A percentile compares a stretch with the other conserved stretches of the same genome.
phyloP scores from a whole-genome alignment of 2,888 invertebrate genomes.

The Graphium colonna region DNA sequence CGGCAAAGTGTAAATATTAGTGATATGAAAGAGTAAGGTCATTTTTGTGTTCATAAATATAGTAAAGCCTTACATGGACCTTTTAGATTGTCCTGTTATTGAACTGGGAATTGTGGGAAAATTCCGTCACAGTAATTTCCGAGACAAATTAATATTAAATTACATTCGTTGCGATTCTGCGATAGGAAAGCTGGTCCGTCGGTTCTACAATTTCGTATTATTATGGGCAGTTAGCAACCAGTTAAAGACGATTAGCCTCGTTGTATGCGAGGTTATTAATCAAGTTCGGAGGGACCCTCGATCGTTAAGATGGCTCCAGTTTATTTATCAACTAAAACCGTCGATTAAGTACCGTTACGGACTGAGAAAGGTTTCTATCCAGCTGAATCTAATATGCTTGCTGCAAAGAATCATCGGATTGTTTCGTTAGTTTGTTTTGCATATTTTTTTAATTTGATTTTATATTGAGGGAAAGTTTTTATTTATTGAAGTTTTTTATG shows the following conservation, averaged over 20 bases:
- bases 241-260: slow-evolving; percentile 50
- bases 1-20: too few species aligned
- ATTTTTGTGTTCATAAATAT: too few species aligned
- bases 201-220: slow-evolving; percentile 37
- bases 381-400: background rate
- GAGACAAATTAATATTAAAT: too few species aligned
- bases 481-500: too few species aligned
- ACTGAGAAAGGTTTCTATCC: background rate
- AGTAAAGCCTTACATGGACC: too few species aligned
- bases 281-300: slow-evolving; percentile 33
- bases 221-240: slow-evolving; percentile 45
- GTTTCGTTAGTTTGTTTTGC: background rate
- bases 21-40: too few species aligned
- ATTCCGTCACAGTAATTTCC: too few species aligned
- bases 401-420: background rate
- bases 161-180: background rate
- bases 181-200: slow-evolving; percentile 12
- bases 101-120: too few species aligned
- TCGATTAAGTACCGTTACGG: slow-evolving; percentile 44
- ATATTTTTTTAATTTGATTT: too few species aligned
- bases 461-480: too few species aligned
- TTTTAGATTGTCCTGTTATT: too few species aligned
- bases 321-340: slow-evolving; percentile 36
- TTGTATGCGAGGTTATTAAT: slow-evolving; percentile 44
- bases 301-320: slow-evolving; percentile 33